phyloP scores from a whole-genome alignment of 2,888 invertebrate genomes.

The Nasonovia ribisnigri region DNA sequence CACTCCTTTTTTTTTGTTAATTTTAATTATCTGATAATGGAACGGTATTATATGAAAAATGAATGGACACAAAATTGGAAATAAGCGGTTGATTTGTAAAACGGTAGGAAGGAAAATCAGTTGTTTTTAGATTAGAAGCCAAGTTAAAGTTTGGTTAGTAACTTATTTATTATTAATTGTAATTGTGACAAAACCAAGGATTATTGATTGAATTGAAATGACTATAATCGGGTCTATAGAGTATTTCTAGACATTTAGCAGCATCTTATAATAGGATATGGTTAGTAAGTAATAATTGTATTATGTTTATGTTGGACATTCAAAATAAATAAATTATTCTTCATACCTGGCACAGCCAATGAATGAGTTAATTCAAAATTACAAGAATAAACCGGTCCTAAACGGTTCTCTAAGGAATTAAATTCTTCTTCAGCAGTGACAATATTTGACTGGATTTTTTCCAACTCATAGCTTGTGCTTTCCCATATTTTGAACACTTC shows the following conservation, averaged over 20 bases:
- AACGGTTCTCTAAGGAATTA: slow-evolving; percentile 77
- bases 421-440: slow-evolving; percentile 86
- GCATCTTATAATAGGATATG: background rate
- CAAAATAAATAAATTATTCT: background rate
- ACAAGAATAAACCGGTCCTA: slow-evolving; percentile 77
- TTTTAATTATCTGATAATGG: background rate
- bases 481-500: slow-evolving; percentile 82
- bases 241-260: background rate
- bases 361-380: slow-evolving; percentile 68
- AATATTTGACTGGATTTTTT: slow-evolving; percentile 85
- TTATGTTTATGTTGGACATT: background rate
- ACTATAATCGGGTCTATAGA: background rate
- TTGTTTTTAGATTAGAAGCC: background rate
- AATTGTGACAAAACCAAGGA: background rate
- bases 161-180: background rate
- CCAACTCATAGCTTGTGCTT: slow-evolving; percentile 92
- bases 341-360: slow-evolving; percentile 16
- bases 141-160: background rate
- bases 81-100: background rate
- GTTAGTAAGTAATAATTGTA: background rate
- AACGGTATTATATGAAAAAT: background rate
- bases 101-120: background rate
- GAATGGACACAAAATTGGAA: background rate
- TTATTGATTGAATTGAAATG: background rate
- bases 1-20: background rate